Base-by-base conservation (phyloP, 2,888 invertebrate genomes). In the Watsonalla binaria region DNA sequence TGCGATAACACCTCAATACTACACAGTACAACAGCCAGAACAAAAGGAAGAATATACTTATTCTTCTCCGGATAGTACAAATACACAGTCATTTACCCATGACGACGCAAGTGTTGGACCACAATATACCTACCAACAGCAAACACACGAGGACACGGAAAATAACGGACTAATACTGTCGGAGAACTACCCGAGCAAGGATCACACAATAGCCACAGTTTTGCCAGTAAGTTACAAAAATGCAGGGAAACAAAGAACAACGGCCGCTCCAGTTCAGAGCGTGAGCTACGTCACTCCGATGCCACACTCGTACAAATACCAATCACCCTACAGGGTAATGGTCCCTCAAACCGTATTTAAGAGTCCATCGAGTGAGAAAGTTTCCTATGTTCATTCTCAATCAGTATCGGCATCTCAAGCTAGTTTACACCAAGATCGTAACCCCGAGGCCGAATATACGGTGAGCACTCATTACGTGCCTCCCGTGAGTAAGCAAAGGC, bases 131-230 rank as follows among this genome's bases (percentile, higher is more conserved):
- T 86, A 87, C 54, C 78, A 82, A 54, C 77, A 78, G 46, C 78
- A 80, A 63, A 66, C 61, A 37, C 63, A 68, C n/a, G 78, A 70
- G 51, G 72, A 76, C 35, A 65, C 81, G 2, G 68, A 74, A 34
- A 72, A 65, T 51, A 69, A 81, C 46, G 74, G 76, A 11, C 65
- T 92, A 33, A 69, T 86, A 0, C 84, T 92, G 2, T 82, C 90
- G 15, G 93, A 93, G 72, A 93, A 92, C 63, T 93, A 92, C 67
- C 93, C 93, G 0, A 91, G 89, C 61, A 86, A 91, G 58, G 88
- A 90, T 49, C 93, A 93, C 58, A 93, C 93, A 0, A 84, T 90
- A 63, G 93, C 93, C 0, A 87, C 92, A 48, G 92, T 92, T 45
- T 72, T 86, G 49, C 89, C 90, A 4, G 69, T 78, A 11, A 79